phyloP scores from a whole-genome alignment of 2,888 invertebrate species.

The Pollenia amentaria region DNA sequence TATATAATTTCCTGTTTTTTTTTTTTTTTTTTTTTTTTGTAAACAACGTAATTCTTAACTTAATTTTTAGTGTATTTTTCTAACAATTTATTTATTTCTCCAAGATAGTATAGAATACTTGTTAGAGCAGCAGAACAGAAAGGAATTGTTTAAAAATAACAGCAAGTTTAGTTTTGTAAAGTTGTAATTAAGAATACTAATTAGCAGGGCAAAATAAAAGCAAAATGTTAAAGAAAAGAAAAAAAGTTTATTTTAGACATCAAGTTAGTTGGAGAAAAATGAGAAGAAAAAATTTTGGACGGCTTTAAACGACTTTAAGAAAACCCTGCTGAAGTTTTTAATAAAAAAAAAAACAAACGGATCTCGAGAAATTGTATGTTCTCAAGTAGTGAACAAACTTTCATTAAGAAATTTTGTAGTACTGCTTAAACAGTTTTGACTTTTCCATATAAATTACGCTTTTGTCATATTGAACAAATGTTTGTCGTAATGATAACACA shows the following conservation, averaged over 20 bases:
- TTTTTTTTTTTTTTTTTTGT: neutral
- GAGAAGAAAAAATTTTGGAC: neutral
- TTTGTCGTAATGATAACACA: too few relatives aligned
- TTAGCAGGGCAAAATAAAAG: conserved; percentile 42
- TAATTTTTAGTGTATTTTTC: conserved; percentile 34
- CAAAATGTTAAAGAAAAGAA: neutral
- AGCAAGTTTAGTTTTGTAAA: conserved; percentile 53
- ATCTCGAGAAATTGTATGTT: too few relatives aligned
- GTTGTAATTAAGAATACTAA: conserved; percentile 61
- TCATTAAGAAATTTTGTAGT: too few relatives aligned
- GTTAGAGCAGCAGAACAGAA: neutral
- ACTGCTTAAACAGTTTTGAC: too few relatives aligned
- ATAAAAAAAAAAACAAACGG: too few relatives aligned
- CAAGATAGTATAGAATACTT: neutral
- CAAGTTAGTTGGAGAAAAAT: neutral
- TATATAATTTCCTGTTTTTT: neutral
- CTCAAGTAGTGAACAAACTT: too few relatives aligned
- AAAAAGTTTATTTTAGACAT: neutral
- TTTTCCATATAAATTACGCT: too few relatives aligned
- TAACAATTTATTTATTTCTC: conserved; percentile 22
- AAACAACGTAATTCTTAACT: conserved; percentile 46
- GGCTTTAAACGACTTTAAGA: neutral
- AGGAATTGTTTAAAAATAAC: conserved; percentile 9
- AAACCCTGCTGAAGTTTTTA: too few relatives aligned
- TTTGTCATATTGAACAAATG: too few relatives aligned